Percentiles rank a stretch among this genome's conserved stretches.
phyloP scores from a whole-genome alignment of 2,888 invertebrate genomes.

The Leucozona laternaria region DNA sequence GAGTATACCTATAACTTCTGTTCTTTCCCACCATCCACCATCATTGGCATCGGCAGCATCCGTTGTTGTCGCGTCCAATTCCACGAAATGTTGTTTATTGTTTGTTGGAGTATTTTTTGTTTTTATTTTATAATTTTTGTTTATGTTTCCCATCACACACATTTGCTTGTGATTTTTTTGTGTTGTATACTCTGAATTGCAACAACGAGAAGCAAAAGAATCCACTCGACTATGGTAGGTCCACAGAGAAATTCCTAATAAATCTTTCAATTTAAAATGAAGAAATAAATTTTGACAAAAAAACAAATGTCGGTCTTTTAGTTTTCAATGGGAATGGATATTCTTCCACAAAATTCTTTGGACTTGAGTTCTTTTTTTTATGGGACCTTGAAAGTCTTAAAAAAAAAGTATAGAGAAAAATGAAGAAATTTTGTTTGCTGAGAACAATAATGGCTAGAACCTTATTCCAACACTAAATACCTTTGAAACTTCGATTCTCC shows the following conservation, averaged over 20 bases:
- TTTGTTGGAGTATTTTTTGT: slow-evolving; percentile 26
- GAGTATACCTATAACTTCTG: slow-evolving; percentile 41
- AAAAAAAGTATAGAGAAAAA: not conserved
- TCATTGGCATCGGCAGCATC: not conserved
- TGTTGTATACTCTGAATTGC: slow-evolving; percentile 29
- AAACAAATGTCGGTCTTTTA: not conserved
- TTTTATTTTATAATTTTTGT: slow-evolving; percentile 9
- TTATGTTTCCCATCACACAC: slow-evolving; percentile 27
- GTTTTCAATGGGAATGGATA: not conserved
- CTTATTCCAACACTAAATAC: no score
- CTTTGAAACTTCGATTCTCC: no score
- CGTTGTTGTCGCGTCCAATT: slow-evolving; percentile 35
- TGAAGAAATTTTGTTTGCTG: no score
- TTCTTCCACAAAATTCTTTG: not conserved
- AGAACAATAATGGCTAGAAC: no score
- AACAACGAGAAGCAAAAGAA: slow-evolving; percentile 15
- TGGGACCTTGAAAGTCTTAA: not conserved
- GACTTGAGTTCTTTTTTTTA: not conserved
- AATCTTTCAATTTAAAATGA: slow-evolving; percentile 56
- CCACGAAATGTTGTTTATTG: slow-evolving; percentile 59
- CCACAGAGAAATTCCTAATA: slow-evolving; percentile 58
- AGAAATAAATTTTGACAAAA: slow-evolving; percentile 14
- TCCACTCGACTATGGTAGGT: slow-evolving; percentile 35
- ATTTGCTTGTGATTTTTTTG: slow-evolving; percentile 19
- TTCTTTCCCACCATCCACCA: slow-evolving; percentile 44